These are phyloP conservation scores for Eupithecia centaureata DNA, from an alignment of 2,888 invertebrate genomes.

Conservation along the genomic window DNA sequence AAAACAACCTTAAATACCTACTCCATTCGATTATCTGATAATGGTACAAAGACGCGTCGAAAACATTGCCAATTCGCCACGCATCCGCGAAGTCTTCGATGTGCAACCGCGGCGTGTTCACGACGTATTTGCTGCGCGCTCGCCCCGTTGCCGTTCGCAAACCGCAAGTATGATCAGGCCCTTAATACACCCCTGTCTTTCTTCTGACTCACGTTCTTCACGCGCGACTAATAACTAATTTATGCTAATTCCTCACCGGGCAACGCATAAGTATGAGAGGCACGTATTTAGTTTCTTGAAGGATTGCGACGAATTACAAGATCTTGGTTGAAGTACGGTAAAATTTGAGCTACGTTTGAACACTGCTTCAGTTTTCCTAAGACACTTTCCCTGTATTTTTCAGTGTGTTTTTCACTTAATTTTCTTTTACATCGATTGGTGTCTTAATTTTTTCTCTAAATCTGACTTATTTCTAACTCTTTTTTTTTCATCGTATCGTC, in stretches of 20 bases:
- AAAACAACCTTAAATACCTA: no score
- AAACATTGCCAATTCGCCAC: no score
- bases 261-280: slow-evolving; percentile 68
- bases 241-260: slow-evolving; percentile 72
- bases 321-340: slow-evolving; percentile 14
- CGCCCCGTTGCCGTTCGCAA: no score
- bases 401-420: neutral
- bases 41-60: no score
- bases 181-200: slow-evolving; percentile 48
- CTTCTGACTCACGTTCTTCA: slow-evolving; percentile 78
- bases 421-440: neutral
- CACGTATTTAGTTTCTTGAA: slow-evolving; percentile 64
- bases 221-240: slow-evolving; percentile 79
- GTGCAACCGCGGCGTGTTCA: no score
- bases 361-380: neutral
- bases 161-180: no score
- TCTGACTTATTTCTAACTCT: neutral
- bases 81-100: no score
- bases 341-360: neutral
- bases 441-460: neutral
- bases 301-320: slow-evolving; percentile 48
- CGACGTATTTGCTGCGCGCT: no score
- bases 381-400: no score
- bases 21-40: no score
- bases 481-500: no score